These are phyloP conservation scores for Silurus glanis DNA, from an alignment of 2,113 vertebrate species.

Conservation along the genomic window DNA sequence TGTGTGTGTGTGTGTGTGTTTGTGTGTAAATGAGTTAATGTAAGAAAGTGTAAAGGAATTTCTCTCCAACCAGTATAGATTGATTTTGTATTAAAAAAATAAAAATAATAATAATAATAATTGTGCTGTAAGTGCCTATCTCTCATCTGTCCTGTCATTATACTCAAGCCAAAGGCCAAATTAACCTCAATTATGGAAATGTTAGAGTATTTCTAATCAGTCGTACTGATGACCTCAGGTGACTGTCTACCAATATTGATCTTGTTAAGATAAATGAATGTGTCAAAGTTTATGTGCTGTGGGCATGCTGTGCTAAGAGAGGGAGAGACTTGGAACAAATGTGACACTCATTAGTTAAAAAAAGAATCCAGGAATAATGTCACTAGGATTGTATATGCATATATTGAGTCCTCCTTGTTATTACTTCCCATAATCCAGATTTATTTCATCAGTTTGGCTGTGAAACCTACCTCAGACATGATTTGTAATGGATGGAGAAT, in stretches of 20 bases:
- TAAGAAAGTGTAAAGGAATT: background rate
- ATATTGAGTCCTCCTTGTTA: background rate
- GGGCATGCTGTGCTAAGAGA: background rate
- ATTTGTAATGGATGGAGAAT: background rate
- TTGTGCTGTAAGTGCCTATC: background rate
- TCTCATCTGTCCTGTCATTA: conserved; percentile 14
- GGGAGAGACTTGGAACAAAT: no score
- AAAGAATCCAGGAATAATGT: background rate
- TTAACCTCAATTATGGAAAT: conserved; percentile 32
- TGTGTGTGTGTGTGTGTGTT: background rate
- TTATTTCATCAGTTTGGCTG: background rate
- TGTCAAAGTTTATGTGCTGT: background rate
- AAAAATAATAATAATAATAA: no score
- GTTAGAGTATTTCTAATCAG: conserved; percentile 20
- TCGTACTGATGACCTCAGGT: conserved; percentile 13
- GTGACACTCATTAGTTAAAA: background rate
- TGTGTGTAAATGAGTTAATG: conserved; percentile 7
- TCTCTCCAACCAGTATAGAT: background rate
- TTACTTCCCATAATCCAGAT: background rate
- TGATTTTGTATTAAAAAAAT: background rate
- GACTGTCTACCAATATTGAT: conserved; percentile 12
- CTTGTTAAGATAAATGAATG: conserved; percentile 5
- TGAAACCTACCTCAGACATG: background rate
- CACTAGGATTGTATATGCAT: background rate
- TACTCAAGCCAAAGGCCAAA: conserved; percentile 10